phyloP scores from a whole-genome alignment of 2,113 vertebrate species.

The Tapirus terrestris region DNA sequence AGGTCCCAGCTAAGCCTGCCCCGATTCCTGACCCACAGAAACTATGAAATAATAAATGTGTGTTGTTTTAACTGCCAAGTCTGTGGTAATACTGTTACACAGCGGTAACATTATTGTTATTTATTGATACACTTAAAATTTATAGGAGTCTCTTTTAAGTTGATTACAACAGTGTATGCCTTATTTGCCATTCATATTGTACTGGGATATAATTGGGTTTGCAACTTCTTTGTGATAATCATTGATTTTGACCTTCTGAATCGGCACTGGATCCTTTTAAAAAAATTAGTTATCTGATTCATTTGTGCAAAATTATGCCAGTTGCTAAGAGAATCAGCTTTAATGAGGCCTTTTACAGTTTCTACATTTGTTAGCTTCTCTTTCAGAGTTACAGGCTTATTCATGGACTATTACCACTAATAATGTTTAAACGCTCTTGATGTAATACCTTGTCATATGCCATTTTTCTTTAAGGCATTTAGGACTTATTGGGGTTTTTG shows the following conservation, averaged over 20 bases:
- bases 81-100: background rate
- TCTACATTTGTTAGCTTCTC: constrained; percentile 41
- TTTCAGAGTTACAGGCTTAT: constrained; percentile 40
- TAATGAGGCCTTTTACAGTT: constrained; percentile 5
- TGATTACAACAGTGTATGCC: background rate
- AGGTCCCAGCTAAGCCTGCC: background rate
- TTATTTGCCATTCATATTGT: background rate
- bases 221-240: background rate
- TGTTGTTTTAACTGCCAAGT: background rate
- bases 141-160: background rate
- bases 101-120: background rate
- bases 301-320: constrained; percentile 12
- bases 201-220: background rate
- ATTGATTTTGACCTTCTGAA: constrained; percentile 43
- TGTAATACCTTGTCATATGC: background rate
- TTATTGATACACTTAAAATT: background rate
- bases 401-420: constrained; percentile 8
- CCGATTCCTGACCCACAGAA: background rate
- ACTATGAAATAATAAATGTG: background rate
- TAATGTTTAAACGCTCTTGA: constrained; percentile 25
- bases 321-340: constrained; percentile 47
- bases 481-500: background rate
- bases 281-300: constrained; percentile 50
- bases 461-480: constrained; percentile 29
- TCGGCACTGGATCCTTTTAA: background rate